Evolutionary conservation across 2,113 vertebrate species (phyloP), one percentile per base, ranked within the genome.

Genomic region (Eurypyga helias): DNA sequence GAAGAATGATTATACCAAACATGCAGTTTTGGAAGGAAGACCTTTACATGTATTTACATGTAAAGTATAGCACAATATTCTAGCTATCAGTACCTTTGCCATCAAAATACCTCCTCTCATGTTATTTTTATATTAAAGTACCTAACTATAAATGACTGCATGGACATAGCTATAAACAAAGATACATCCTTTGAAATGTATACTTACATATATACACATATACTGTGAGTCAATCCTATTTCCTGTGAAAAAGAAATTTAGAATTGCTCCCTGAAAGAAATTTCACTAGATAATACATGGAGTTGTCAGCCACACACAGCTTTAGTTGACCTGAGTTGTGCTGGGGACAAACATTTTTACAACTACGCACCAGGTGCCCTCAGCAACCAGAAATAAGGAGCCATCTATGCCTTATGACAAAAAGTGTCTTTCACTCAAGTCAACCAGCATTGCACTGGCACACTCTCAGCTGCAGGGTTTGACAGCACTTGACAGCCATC

Each of bases 361-460:
- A 67, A 3, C 5, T 5, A 29, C 91, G 81, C 41, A 86, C 28
- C 60, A 48, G 10, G 7, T 69, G 52, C 61, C 61, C 54, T 90
- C 76, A 75, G 78, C 52, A 69, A 26, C 16, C 26, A 88, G 77
- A 85, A 94, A 54, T 0, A 4, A 57, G 36, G 13, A 72, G 36
- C 18, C 4, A 1, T 16, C 25, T 60, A 13, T 55, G 17, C 9
- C 23, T 14, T 52, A 49, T 48, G 24, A 9, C 14, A 13, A 69
- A 76, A 82, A 87, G 31, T 1, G 43, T 24, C 29, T 17, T 77
- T 72, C 31, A 34, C 33, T 57, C 41, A 49, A 49, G 51, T 33
- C 31, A 45, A 12, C 33, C 23, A 87, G 5, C 20, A 46, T 9
- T 0, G 1, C 76, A 19, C 10, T 0, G 4, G n/a, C 19, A 52